Evolutionary conservation across 2,113 vertebrate genomes (phyloP).

Genomic region (Harpagus bidentatus): DNA sequence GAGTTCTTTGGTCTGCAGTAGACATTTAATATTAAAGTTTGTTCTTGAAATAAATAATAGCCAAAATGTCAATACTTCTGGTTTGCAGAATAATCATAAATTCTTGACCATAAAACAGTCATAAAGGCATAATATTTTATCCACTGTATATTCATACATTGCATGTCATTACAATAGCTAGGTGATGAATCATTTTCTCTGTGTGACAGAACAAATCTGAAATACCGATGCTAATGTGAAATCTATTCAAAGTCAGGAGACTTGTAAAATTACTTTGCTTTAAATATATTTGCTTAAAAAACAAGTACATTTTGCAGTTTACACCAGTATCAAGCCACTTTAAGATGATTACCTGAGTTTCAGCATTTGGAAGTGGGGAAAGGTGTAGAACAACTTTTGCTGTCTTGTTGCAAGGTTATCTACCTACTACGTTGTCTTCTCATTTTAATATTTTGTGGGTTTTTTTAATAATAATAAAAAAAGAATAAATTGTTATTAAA

Average conservation of each 20-base stretch:
- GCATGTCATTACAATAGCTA: conserved; percentile 68
- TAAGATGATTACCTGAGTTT: neutral
- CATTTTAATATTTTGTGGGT: neutral
- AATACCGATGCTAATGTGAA: conserved; percentile 61
- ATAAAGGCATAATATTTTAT: conserved; percentile 73
- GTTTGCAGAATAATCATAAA: conserved; percentile 74
- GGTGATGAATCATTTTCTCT: conserved; percentile 64
- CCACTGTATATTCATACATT: conserved; percentile 65
- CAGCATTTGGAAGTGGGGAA: neutral
- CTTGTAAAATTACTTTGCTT: conserved; percentile 7
- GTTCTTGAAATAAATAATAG: conserved; percentile 73
- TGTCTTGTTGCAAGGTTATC: neutral
- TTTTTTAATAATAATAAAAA: neutral
- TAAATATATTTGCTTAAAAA: conserved; percentile 25
- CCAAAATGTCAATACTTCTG: conserved; percentile 72
- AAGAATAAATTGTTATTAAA: neutral
- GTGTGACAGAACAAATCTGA: conserved; percentile 68
- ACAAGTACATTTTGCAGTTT: neutral
- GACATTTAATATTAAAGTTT: conserved; percentile 71
- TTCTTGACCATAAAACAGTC: conserved; percentile 72
- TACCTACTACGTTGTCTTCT: neutral
- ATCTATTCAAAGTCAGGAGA: conserved; percentile 48
- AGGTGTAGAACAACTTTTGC: neutral
- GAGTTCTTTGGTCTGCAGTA: conserved; percentile 39
- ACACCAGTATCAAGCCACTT: neutral